Percentiles rank a stretch among this genome's conserved stretches.
phyloP scores from a whole-genome alignment of 64 coral and sea anemone species.

The Catalaphyllia jardinei region DNA sequence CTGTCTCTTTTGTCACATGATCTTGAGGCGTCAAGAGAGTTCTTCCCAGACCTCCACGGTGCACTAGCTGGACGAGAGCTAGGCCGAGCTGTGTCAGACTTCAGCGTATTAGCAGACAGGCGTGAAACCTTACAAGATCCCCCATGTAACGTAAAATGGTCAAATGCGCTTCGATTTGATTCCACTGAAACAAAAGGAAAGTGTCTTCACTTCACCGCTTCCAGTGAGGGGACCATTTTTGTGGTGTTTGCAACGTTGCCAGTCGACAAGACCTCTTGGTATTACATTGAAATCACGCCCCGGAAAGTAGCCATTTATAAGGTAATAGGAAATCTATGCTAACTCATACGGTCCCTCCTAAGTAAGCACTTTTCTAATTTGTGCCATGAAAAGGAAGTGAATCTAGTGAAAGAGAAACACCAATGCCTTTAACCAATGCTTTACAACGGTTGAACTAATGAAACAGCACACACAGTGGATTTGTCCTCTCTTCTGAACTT shows the following conservation, averaged over 20 bases:
- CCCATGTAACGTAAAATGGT: constrained; percentile 56
- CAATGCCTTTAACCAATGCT: too few species aligned
- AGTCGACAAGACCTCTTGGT: constrained; percentile 34
- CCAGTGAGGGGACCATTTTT: constrained; percentile 36
- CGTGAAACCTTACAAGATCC: background rate
- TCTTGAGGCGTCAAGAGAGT: background rate
- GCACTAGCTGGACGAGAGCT: background rate
- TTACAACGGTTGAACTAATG: too few species aligned
- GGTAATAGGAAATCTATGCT: background rate
- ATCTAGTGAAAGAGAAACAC: too few species aligned
- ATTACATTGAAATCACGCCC: constrained; percentile 42
- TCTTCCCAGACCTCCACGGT: constrained; percentile 16
- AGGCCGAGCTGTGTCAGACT: background rate
- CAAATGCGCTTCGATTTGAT: constrained; percentile 59
- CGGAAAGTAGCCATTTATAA: constrained; percentile 29
- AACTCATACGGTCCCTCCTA: background rate
- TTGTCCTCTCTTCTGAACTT: too few species aligned
- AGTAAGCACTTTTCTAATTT: too few species aligned
- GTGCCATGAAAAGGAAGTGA: too few species aligned
- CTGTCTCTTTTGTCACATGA: constrained; percentile 7
- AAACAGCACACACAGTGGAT: too few species aligned
- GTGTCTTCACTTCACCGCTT: constrained; percentile 64
- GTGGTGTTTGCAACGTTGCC: constrained; percentile 55
- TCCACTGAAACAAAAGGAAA: constrained; percentile 38
- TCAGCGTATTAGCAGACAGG: background rate